Evolutionary conservation across 2,113 vertebrate species (phyloP), one percentile per base, ranked within the genome.

Genomic region (Phoenicopterus ruber): DNA sequence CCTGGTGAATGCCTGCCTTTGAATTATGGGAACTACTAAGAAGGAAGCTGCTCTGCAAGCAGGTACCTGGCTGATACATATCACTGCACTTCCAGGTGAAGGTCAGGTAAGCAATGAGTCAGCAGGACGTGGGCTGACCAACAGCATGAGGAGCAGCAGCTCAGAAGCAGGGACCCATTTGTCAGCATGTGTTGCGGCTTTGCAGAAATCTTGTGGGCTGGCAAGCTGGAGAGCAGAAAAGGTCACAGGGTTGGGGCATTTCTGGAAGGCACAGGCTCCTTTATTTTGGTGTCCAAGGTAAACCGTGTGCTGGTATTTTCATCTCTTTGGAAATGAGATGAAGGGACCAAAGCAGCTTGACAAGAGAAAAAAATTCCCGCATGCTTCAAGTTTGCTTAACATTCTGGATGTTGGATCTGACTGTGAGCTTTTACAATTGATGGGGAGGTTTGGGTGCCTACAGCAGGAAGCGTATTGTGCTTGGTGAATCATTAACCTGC

Each of bases 401-500:
- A 4, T 47, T 21, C 19, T 11, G 20, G n/a, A 6, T 31, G 21
- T 14, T 9, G 24, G 40, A 29, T n/a, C 22, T 72, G 66, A 54
- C 38, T 28, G 55, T n/a, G 47, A 81, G 47, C 76, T 65, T 70
- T 55, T 38, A 25, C 7, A 76, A 22, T 6, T 29, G 63, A 22
- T 57, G 49, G 38, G 61, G 29, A 79, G 31, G 25, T 81, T 34
- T 25, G 36, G 42, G 38, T 58, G 50, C 57, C 47, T 13, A 2
- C 34, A 58, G 50, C 25, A 7, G 76, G 32, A 82, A 83, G 52
- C 3, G 21, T 17, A 10, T 8, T 16, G 52, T 9, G 7, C 38
- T 21, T 4, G 26, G 71, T 80, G 49, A 92, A 88, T 94, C 4
- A 91, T 88, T 87, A 79, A 96, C 71, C 62, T 24, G 62, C 38